Evolutionary conservation across 2,888 invertebrate genomes (phyloP).

Genomic region (Reticulitermes lucifugus): DNA sequence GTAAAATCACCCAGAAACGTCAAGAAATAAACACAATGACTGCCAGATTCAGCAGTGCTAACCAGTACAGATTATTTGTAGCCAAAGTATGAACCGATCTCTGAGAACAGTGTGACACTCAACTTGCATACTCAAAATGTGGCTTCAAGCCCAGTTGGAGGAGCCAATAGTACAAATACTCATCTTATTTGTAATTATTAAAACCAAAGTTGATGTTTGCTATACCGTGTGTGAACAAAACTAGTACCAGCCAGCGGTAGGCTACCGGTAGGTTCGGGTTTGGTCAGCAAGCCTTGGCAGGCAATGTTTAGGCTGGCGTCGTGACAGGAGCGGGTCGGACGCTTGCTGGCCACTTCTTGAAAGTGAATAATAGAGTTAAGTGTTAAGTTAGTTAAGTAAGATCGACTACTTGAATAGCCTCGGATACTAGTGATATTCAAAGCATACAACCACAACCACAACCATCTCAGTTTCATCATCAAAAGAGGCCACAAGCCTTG

Average conservation of each 20-base stretch:
- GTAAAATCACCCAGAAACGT: background rate
- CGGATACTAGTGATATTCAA: slow-evolving; percentile 17
- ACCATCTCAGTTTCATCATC: background rate
- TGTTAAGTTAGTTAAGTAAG: slow-evolving; percentile 52
- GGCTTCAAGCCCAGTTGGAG: background rate
- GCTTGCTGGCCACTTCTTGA: slow-evolving; percentile 55
- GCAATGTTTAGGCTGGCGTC: slow-evolving; percentile 50
- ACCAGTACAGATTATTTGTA: slow-evolving; percentile 45
- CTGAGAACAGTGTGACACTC: slow-evolving; percentile 9
- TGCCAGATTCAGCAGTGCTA: slow-evolving; percentile 52
- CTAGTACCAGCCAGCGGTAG: slow-evolving; percentile 51
- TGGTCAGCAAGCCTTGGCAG: slow-evolving; percentile 39
- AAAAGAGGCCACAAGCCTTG: background rate
- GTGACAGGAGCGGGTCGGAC: slow-evolving; percentile 51
- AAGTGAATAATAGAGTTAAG: slow-evolving; percentile 54
- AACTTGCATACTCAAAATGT: slow-evolving; percentile 6
- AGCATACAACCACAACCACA: background rate
- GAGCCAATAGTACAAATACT: slow-evolving; percentile 28
- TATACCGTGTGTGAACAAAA: slow-evolving; percentile 53
- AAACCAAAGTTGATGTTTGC: slow-evolving; percentile 43
- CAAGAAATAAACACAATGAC: slow-evolving; percentile 29
- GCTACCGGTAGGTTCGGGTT: slow-evolving; percentile 41
- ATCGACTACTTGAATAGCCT: slow-evolving; percentile 31
- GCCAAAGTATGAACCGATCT: slow-evolving; percentile 30
- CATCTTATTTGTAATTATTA: slow-evolving; percentile 46